Evolutionary conservation across 2,113 vertebrate genomes (phyloP).

Genomic region (human (Homo sapiens)): GRCh38 chr6:78117001-78117500

Average conservation of each 20-base stretch:
- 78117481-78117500: background rate
- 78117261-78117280: background rate
- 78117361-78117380: background rate
- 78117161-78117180: background rate
- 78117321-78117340: background rate
- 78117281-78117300: background rate
- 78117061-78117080: background rate
- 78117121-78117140: background rate
- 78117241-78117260: background rate
- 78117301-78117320: background rate
- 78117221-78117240: background rate
- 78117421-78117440: background rate
- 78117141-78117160: background rate
- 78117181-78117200: background rate
- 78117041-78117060: background rate
- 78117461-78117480: background rate
- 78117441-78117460: background rate
- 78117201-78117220: background rate
- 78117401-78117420: background rate
- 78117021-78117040: background rate
- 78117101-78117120: background rate
- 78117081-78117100: background rate
- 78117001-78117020: conserved; percentile 37
- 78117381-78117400: background rate
- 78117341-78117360: background rate